Evolutionary conservation across 1,140 invertebrate species (phyloP).

Genomic region (Zaprionus kolodkinae): DNA sequence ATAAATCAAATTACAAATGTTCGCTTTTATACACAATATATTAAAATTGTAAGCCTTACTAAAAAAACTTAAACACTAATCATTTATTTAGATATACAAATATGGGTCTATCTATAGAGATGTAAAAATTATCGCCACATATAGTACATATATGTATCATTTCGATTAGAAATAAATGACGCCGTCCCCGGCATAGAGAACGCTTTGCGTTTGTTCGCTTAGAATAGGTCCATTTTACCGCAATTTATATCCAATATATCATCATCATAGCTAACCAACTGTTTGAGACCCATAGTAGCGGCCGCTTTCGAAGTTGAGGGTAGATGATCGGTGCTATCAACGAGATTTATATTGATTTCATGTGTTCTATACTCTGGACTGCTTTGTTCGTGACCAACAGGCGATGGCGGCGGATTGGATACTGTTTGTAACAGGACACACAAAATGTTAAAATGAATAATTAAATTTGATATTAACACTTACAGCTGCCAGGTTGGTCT

Average conservation of each 20-base stretch:
- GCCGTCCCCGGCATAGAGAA: conserved; percentile 12
- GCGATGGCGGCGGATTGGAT: conserved; percentile 91
- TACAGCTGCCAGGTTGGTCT: conserved; percentile 85
- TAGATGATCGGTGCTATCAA: conserved; percentile 80
- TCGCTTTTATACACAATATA: conserved; percentile 11
- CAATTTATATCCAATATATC: conserved; percentile 89
- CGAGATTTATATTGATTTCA: conserved; percentile 86
- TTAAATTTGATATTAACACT: not conserved
- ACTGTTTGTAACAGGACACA: conserved; percentile 68
- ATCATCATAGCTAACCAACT: conserved; percentile 86
- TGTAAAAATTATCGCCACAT: conserved; percentile 43
- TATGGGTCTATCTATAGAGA: conserved; percentile 70
- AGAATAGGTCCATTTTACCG: conserved; percentile 91
- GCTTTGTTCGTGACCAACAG: conserved; percentile 89
- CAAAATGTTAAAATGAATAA: not conserved
- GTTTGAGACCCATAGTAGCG: conserved; percentile 57
- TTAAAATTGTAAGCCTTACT: conserved; percentile 24
- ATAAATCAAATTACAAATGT: not conserved
- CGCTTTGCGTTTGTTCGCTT: conserved; percentile 77
- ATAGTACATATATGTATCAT: conserved; percentile 15
- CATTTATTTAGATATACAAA: conserved; percentile 78
- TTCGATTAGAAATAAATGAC: conserved; percentile 32
- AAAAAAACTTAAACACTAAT: conserved; percentile 55
- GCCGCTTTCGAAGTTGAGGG: conserved; percentile 74
- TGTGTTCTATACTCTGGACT: conserved; percentile 87